Conservation (phyloP, 2,888 invertebrate genomes). For the Phaonia tiefii region DNA sequence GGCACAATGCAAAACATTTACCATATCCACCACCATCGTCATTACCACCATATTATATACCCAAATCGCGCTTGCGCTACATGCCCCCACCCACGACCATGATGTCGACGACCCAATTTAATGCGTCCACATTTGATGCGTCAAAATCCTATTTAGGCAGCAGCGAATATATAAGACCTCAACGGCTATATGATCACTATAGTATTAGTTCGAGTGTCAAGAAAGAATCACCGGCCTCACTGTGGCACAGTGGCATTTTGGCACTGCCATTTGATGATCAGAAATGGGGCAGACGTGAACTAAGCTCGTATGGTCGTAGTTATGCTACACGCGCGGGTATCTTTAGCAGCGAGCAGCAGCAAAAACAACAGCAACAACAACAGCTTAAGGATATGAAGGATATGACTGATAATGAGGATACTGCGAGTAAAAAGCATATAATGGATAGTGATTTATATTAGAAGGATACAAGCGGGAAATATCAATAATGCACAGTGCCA, state of each 20-base stretch:
- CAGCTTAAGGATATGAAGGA: conserved; percentile 26
- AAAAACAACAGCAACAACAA: conserved; percentile 41
- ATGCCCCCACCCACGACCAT: conserved; percentile 57
- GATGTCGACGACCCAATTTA: conserved; percentile 56
- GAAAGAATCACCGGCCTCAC: conserved; percentile 84
- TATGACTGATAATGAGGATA: conserved; percentile 43
- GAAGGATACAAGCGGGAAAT: conserved; percentile 55
- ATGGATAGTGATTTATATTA: conserved; percentile 67
- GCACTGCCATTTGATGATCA: conserved; percentile 96
- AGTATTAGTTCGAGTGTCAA: conserved; percentile 70
- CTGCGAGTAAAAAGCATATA: conserved; percentile 69
- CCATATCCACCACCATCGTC: conserved; percentile 66
- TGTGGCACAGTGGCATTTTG: conserved; percentile 91
- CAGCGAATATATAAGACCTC: conserved; percentile 61
- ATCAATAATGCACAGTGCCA: conserved; percentile 43
- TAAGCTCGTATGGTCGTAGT: conserved; percentile 82
- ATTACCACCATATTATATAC: conserved; percentile 55
- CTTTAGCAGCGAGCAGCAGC: conserved; percentile 88
- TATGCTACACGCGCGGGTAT: conserved; percentile 91
- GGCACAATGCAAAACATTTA: conserved; percentile 77
- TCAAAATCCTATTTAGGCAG: conserved; percentile 53
- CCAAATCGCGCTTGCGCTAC: conserved; percentile 55
- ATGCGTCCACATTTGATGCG: conserved; percentile 57
- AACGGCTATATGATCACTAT: conserved; percentile 66
- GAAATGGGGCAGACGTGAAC: conserved; percentile 92